phyloP scores from a whole-genome alignment of 1,140 invertebrate species.

The Diuraphis noxia region DNA sequence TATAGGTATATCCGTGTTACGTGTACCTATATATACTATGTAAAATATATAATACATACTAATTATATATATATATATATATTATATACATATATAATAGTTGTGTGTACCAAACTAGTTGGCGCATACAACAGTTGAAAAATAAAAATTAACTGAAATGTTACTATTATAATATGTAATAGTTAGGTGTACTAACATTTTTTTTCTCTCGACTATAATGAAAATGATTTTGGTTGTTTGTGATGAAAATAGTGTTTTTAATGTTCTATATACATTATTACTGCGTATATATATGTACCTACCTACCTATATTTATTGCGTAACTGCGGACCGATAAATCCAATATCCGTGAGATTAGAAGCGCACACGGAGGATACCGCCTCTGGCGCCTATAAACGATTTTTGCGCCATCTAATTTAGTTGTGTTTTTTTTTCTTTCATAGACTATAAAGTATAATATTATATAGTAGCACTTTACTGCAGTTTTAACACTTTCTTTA shows the following conservation, averaged over 20 bases:
- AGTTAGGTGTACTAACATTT: too few species aligned
- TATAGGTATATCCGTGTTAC: too few species aligned
- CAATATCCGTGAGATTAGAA: slow-evolving; percentile 38
- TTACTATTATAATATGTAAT: too few species aligned
- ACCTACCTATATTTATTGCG: slow-evolving; percentile 39
- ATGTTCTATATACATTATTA: background rate
- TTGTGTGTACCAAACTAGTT: too few species aligned
- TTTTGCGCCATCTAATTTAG: slow-evolving; percentile 41
- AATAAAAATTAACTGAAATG: background rate
- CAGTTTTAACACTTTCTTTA: background rate
- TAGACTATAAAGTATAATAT: background rate
- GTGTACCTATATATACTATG: too few species aligned
- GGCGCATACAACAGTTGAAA: too few species aligned
- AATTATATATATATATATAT: too few species aligned
- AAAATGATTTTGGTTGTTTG: background rate
- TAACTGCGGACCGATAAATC: slow-evolving; percentile 47
- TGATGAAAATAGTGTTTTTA: background rate
- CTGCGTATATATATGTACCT: background rate
- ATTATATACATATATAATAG: too few species aligned
- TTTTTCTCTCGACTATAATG: background rate
- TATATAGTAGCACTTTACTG: background rate
- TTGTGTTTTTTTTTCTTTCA: background rate
- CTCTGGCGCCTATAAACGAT: slow-evolving; percentile 27
- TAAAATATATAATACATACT: too few species aligned
- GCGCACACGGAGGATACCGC: background rate